Base-by-base conservation (phyloP, 2,113 vertebrate genomes). In the Elachura formosa region DNA sequence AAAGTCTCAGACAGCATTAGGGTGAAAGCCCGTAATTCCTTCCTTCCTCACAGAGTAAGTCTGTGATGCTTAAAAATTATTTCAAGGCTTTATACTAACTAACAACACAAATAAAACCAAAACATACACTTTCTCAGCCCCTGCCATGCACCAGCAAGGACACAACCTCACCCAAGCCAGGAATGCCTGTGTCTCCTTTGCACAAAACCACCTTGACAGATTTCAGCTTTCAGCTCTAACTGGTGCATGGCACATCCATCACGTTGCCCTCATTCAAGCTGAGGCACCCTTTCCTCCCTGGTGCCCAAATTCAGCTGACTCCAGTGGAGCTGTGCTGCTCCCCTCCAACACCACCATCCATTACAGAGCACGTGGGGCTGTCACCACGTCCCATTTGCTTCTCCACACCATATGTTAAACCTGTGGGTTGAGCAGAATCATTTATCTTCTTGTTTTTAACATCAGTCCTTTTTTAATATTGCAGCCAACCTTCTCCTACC, bases 371-470 rank as follows among this genome's bases (percentile, higher is more conserved):
- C 3, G 0, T 9, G 56, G 45, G 5, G 34, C 91, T 82, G 59
- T 76, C 87, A 81, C 59, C 33, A 10, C 4, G 0, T 58, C 87
- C 91, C 84, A 31, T 77, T 79, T 91, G 84, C 82, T 71, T 52
- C 91, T 83, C 55, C 63, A 28, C 48, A 33, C 67, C 63, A 17
- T n/a, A 36, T 48, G 64, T 74, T 80, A 90, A 72, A 78, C 40
- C 56, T 43, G 16, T 2, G 45, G 58, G 46, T 9, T 62, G 24
- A 38, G 59, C 43, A 90, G 43, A 87, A 87, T 45, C 41, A 74
- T 94, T 91, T 69, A 4, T 93, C 89, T 80, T 85, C 68, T 61
- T 48, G 29, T 10, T 62, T 95, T 87, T 55, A 84, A 48, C 59
- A 72, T 8, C 71, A 63, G 13, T 23, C 36, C 21, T 48, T 45